These are phyloP conservation scores for Puffinus mauretanicus DNA, from an alignment of 2,113 vertebrate species.

Conservation along the genomic window DNA sequence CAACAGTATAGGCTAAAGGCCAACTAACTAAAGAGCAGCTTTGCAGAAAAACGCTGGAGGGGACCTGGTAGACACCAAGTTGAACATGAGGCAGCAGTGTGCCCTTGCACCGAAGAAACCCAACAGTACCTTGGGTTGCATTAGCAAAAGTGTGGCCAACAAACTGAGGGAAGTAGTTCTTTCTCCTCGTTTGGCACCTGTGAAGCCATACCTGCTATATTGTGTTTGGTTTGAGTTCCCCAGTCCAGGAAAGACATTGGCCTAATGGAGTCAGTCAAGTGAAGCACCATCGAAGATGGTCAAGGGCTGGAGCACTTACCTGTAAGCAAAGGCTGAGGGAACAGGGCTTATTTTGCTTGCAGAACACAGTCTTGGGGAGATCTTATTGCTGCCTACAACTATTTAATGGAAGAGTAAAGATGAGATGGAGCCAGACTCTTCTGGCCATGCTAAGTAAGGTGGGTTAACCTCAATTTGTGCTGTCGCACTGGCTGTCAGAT, in stretches of 20 bases:
- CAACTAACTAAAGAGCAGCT: background rate
- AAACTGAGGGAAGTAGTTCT: background rate
- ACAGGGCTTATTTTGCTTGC: background rate
- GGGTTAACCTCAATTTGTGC: background rate
- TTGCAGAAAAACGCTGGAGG: background rate
- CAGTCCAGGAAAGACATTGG: background rate
- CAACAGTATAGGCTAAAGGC: background rate
- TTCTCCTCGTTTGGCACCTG: background rate
- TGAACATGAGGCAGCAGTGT: background rate
- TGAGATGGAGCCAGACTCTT: background rate
- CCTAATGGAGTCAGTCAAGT: background rate
- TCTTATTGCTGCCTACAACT: background rate
- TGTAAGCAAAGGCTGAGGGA: background rate
- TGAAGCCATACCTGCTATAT: background rate
- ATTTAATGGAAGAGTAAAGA: background rate
- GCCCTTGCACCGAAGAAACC: background rate
- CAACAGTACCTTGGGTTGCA: background rate
- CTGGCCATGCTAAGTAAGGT: background rate
- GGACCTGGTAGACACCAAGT: background rate
- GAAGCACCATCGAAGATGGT: background rate
- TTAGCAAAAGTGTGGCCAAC: background rate
- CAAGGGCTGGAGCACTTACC: background rate
- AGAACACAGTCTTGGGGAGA: background rate
- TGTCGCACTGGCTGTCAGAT: background rate
- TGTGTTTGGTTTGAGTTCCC: background rate